phyloP scores from a whole-genome alignment of 2,888 invertebrate genomes.

The Leucoma salicis region DNA sequence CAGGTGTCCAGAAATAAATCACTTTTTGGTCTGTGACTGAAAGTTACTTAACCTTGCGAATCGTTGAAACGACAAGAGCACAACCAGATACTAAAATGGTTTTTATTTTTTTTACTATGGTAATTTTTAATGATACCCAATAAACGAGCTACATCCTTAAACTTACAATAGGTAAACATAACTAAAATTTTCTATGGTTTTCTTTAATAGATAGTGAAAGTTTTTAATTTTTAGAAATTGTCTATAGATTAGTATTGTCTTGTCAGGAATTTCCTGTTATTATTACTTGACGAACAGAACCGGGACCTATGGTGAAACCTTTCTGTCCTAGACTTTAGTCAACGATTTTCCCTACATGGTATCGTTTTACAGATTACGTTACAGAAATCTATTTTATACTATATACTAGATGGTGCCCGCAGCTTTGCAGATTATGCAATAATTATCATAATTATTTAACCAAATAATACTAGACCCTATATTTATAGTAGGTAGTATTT shows the following conservation, averaged over 20 bases:
- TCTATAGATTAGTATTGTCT: conserved; percentile 13
- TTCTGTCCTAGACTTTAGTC: conserved; percentile 36
- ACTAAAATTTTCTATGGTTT: conserved; percentile 13
- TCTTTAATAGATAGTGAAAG: conserved; percentile 28
- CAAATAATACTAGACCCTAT: no score
- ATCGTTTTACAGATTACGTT: conserved; percentile 46
- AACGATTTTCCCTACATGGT: conserved; percentile 44
- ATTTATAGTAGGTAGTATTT: no score
- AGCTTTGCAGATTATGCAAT: no score
- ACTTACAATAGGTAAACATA: conserved; percentile 5
- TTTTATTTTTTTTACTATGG: no score
- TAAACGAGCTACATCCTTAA: background rate
- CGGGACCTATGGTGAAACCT: conserved; percentile 64
- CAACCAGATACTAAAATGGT: no score
- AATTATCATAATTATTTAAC: no score
- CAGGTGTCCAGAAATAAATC: no score
- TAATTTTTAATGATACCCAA: background rate
- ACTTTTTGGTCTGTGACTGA: no score
- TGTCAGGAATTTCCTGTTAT: conserved; percentile 21
- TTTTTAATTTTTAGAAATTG: conserved; percentile 12
- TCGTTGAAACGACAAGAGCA: no score
- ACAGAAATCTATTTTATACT: background rate
- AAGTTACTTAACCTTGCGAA: no score
- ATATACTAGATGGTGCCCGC: no score
- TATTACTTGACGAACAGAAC: conserved; percentile 37